Base-by-base conservation (phyloP, 2,797 vertebrate genomes). In the Sebastiscus albofasciatus region DNA sequence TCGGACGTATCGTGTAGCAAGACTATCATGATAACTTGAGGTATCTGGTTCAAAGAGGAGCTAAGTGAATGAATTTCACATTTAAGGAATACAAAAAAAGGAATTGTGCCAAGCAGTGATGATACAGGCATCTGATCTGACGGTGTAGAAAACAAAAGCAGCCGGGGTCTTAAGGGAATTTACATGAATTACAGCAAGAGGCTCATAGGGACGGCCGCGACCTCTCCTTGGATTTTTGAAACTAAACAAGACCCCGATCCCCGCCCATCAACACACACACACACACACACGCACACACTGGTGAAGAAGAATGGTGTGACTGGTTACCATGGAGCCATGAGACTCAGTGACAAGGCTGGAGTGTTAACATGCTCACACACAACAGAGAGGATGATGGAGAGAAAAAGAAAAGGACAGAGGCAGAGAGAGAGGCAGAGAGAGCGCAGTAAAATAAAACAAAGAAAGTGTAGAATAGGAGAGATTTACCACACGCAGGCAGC, bases 111-210 rank as follows among this genome's bases (percentile, higher is more conserved):
- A 46, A 77, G 11, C 39, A 24, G 2, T 66, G 79, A 86, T 79
- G 75, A 86, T 56, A 58, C 56, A 14, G 80, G 82, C 75, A 29
- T 85, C 79, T 12, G 85, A 87, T 61, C 75, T 72, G 77, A 89
- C 89, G 85, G 81, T 29, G 69, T 72, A 39, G 39, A 83, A 93
- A 93, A 93, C 82, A 92, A 94, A 94, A 85, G 84, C 66, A 1
- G 34, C 36, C 1, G 2, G 11, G 46, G 75, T 92, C 89, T 94
- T 93, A 86, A 87, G 82, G 88, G 91, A 95, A 92, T 94, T 94
- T 94, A 95, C 93, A 94, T 93, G 92, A 95, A 95, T 95, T 95
- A 95, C 93, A 92, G 88, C 77, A 87, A 85, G 89, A 87, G 86
- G 87, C 90, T 93, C 85, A 72, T 24, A 67, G 91, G 79, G 84